Base-by-base conservation (phyloP, 2,797 vertebrate species). In the Gymnoscopelus microlampas region DNA sequence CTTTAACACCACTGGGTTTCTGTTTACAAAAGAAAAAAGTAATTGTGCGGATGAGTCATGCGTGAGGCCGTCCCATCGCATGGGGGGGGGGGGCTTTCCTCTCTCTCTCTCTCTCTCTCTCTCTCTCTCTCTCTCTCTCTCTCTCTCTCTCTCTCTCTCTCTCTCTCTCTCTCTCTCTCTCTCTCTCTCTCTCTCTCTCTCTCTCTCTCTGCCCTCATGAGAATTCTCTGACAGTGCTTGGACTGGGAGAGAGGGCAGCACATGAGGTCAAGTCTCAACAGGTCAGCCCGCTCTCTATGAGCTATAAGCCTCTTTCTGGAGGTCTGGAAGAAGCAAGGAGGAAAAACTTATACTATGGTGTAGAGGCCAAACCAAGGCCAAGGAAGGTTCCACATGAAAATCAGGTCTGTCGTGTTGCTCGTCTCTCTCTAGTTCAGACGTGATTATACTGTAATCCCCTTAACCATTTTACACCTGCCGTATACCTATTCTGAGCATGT, bases 201-300 rank as follows among this genome's bases (percentile, higher is more conserved):
- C 39, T 80, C 26, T 19, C 19, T 19, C 19, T 19, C 19, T 19
- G 74, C 81, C 84, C 77, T 80, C 5, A 19, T 1, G 63, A 78
- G 81, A 72, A 84, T 77, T 78, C 76, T 65, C 1, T 84, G 78
- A 83, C 68, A 77, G 78, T 63, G 29, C 74, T 71, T 35, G 66
- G 65, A 75, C 81, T 83, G 79, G 79, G 77, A 73, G 59, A 78
- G 76, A 66, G 80, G 81, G 73, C 64, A 87, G 79, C 64, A 13
- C 51, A 63, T 63, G 73, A 44, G 85, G 85, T 87, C 88, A 68
- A 86, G 91, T 90, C 85, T 83, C 79, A 84, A 90, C 92, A 91
- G 88, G 90, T 90, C 81, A 85, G 58, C 24, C 54, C 70, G 79
- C 82, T 85, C 53, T 19, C 68, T 70, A 66, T 1, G 67, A 85